Evolutionary conservation across 2,113 vertebrate genomes (phyloP), one percentile per base, ranked within the genome.

Genomic region (Guaruba guarouba): DNA sequence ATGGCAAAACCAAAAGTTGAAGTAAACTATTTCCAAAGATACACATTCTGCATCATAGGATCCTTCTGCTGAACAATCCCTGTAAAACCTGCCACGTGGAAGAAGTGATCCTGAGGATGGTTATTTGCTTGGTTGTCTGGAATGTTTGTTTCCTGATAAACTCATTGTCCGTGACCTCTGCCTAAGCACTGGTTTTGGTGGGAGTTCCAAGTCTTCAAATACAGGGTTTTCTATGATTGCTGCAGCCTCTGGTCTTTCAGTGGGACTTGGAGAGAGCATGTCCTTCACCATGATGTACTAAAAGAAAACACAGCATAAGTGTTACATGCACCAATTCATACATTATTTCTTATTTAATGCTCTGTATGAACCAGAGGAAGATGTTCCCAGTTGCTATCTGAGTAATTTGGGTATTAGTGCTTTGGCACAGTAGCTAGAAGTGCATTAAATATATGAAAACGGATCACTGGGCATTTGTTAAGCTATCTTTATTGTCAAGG

Each of bases 111-210:
- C 94, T 96, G 94, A 96, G 62, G 66, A 86, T 71, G 94, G 66
- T 98, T 97, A 98, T 96, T 96, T 82, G 66, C 98, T 98, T 27
- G 98, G 94, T 95, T 99, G 98, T 90, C 99, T 98, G 3, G 98
- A 95, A 23, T 98, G 98, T 8, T 99, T 99, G 16, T 98, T 98
- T 86, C 98, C 98, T 12, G 99, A 99, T 27, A 98, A 98, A 88
- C 99, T 99, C 98, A 99, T 97, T 62, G 99, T 99, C 94, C 99
- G 99, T 57, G 99, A 99, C 75, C 99, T 98, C 97, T 99, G 99
- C 90, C 99, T 97, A 69, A 99, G 86, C 55, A 98, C 97, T 35
- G 98, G 97, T 74, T 98, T 99, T 84, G 98, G 98, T 6, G 99
- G 98, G 63, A 99, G 91, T 95, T 99, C 99, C 93, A 99, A 96